Evolutionary conservation across 2,113 vertebrate species (phyloP), one percentile per base, ranked within the genome.

Genomic region (mouse (Mus musculus)): DNA sequence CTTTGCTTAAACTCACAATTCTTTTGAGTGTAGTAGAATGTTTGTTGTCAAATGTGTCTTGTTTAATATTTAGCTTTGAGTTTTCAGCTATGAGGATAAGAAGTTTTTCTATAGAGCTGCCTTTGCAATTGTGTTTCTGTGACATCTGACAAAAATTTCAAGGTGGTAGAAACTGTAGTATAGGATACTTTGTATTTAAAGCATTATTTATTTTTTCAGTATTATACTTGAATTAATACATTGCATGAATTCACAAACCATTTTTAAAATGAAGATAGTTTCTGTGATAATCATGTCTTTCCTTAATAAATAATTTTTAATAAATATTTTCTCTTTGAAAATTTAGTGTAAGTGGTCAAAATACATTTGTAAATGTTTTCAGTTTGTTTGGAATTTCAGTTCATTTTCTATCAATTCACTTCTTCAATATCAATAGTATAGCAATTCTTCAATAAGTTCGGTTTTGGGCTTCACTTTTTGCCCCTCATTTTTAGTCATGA

Each of bases 1-100:
- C 90, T 97, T 96, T 96, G 26, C 67, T 97, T 97, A 94, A 95
- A 93, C 22, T 96, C 36, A 87, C 33, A 88, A 78, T 71, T 67
- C 2, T 95, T 97, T 94, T 90, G 59, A 95, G n/a, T 90, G 54
- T 77, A 54, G 73, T 89, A 56, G 80, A 89, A 93, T 95, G 36
- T 93, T 93, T 92, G 61, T 81, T 94, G 71, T 93, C 88, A 95
- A 77, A 65, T 65, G 94, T 96, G 30, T 96, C 30, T 96, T 54
- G n/a, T 91, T 93, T 54, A 19, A 61, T 93, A 90, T 93, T 92
- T 95, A 78, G 80, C 88, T 97, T 80, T 92, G 46, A 14, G 65
- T 67, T 95, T 94, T 93, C 80, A 90, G 72, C 20, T 77, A 14
- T 73, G 52, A 20, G 0, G 28, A 80, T 28, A 4, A 85, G 80